Evolutionary conservation across 2,113 vertebrate species (phyloP), one percentile per base, ranked within the genome.

Genomic region (Danio rerio): DNA sequence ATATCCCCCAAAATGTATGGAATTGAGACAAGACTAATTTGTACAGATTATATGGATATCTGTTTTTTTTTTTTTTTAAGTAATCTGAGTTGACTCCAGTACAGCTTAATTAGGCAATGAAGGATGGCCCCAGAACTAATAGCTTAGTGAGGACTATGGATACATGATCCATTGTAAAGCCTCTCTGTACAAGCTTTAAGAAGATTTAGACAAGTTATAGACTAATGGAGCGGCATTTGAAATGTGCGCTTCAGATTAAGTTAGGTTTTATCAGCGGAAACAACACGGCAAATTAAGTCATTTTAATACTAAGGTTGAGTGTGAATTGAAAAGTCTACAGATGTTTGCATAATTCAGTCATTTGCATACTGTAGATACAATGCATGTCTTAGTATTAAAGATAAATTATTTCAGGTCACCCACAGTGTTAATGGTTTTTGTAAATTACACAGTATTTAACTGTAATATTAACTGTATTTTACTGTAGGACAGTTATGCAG

Each of bases 171-270:
- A 68, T 49, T 47, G 53, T 21, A 79, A 78, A 83, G 70, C 66
- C 76, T 53, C 49, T 50, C 68, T 53, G 18, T 53, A 75, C 7
- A 72, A 85, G 87, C 71, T 93, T 89, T 88, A 86, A 82, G 79
- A 43, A 79, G 89, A 87, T 92, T 92, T 90, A 90, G 86, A 1
- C 80, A 8, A 72, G 88, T 90, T 87, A 93, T 92, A 93, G 92
- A 92, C 92, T 93, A 93, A 93, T 93, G 89, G 92, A 68, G 78
- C 69, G 61, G 91, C 91, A 92, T 90, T 90, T 87, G 86, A 91
- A 88, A 90, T 91, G 87, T 87, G 87, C 88, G 86, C 55, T 56
- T 58, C 31, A n/a, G 20, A 61, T 59, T 52, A 77, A 43, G 59
- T 90, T 84, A 84, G 16, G 58, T 78, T 42, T 84, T 56, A 58